Percentiles rank a stretch among this genome's conserved stretches.
phyloP scores from a whole-genome alignment of 2,113 vertebrate genomes.

The Cettia cetti region DNA sequence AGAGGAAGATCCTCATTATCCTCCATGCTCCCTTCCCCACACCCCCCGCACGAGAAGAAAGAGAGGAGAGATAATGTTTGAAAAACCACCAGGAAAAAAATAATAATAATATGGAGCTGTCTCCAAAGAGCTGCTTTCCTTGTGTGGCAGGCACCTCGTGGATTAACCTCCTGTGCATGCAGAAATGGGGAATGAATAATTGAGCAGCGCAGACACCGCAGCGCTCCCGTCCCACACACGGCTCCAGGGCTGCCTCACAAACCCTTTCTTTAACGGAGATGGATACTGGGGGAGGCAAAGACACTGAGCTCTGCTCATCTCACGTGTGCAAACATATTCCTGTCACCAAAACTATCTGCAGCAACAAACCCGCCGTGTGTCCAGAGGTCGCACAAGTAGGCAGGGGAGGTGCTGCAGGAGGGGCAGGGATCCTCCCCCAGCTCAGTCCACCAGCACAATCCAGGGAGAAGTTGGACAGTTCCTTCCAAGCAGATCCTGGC shows the following conservation, averaged over 20 bases:
- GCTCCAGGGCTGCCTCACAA: neutral
- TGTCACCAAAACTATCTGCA: neutral
- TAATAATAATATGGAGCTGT: conserved; percentile 11
- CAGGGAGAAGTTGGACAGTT: neutral
- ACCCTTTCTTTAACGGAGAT: neutral
- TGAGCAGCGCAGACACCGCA: neutral
- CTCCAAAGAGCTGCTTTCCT: conserved; percentile 58
- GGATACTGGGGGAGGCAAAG: neutral
- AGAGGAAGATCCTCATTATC: neutral
- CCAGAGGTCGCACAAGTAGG: fast-evolving
- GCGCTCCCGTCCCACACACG: neutral
- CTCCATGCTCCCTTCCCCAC: neutral
- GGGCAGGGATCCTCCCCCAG: neutral
- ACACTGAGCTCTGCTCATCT: neutral
- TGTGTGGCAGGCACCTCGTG: conserved; percentile 37
- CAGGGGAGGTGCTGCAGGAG: neutral
- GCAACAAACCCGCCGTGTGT: fast-evolving
- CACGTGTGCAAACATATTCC: fast-evolving
- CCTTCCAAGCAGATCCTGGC: neutral
- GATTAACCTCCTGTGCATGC: conserved; percentile 59
- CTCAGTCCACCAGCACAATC: neutral
- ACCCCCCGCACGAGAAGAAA: neutral
- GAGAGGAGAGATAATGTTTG: conserved; percentile 41
- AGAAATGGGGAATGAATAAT: conserved; percentile 59
- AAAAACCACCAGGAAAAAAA: neutral